Evolutionary conservation across 2,888 invertebrate species (phyloP).

Genomic region (Metopia argyrocephala): DNA sequence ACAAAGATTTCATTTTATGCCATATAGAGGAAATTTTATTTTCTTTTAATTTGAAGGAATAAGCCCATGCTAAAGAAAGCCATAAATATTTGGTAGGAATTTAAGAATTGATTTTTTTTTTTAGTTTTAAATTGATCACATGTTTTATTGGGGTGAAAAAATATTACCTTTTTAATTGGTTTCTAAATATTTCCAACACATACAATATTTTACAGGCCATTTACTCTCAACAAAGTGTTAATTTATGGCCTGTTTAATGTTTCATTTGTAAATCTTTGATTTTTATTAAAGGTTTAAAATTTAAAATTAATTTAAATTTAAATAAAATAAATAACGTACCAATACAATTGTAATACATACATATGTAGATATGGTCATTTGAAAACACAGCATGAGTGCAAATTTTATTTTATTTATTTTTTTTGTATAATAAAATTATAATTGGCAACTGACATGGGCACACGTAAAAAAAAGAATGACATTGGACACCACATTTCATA

Average conservation of each 20-base stretch:
- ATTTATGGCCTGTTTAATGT: conserved; percentile 46
- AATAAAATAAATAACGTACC: conserved; percentile 10
- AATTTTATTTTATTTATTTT: conserved; percentile 21
- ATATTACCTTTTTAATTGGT: conserved; percentile 59
- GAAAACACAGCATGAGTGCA: conserved; percentile 56
- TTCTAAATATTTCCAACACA: conserved; percentile 62
- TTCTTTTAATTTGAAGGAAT: too few species aligned
- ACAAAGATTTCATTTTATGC: too few species aligned
- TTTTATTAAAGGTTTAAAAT: too few species aligned
- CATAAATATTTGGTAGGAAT: conserved; percentile 52
- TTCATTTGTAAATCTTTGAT: conserved; percentile 30
- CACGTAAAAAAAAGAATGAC: conserved; percentile 18
- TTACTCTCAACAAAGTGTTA: conserved; percentile 51
- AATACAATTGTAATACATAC: not conserved
- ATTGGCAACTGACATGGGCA: conserved; percentile 62
- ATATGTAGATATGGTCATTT: conserved; percentile 37
- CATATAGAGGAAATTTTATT: too few species aligned
- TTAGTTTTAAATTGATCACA: conserved; percentile 23
- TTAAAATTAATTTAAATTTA: not conserved
- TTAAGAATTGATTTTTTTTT: conserved; percentile 62
- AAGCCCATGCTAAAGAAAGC: conserved; percentile 7
- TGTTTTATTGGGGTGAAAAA: conserved; percentile 7
- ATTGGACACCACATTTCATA: not conserved
- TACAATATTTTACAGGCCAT: conserved; percentile 53
- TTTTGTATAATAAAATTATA: conserved; percentile 54